Percentiles rank a stretch among this genome's conserved stretches.
phyloP scores from a whole-genome alignment of 2,113 vertebrate species.

The Ochotona curzoniae region DNA sequence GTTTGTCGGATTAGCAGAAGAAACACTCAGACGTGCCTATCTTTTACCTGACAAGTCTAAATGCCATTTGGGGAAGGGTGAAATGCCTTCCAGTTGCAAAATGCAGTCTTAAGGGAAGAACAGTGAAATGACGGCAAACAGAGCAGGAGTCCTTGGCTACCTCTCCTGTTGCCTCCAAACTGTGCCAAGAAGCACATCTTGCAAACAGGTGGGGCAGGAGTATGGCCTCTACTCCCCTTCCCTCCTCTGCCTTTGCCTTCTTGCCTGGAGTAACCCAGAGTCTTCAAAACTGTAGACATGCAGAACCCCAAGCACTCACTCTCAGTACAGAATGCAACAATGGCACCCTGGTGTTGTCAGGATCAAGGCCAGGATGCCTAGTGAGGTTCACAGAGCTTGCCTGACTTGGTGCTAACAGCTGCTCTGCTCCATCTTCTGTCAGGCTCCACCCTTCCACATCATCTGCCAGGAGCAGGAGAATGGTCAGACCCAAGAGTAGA shows the following conservation, averaged over 20 bases:
- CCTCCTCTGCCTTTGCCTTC: not conserved
- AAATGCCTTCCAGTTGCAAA: not conserved
- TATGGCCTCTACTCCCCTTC: not conserved
- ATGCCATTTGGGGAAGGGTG: not conserved
- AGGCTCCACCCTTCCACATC: not conserved
- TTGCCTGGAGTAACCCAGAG: not conserved
- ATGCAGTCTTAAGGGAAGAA: slow-evolving; percentile 54
- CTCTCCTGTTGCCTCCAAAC: not conserved
- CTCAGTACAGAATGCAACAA: not conserved
- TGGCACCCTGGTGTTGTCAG: not conserved
- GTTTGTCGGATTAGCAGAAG: rapidly evolving
- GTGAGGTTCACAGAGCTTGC: not conserved
- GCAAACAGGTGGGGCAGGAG: not conserved
- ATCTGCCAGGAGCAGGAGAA: not conserved
- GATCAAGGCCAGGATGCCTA: not conserved
- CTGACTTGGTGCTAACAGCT: not conserved
- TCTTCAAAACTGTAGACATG: not conserved
- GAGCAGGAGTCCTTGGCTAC: not conserved
- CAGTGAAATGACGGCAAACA: not conserved
- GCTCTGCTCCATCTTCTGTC: not conserved
- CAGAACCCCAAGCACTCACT: not conserved
- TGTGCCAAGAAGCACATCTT: not conserved
- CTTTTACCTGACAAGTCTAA: slow-evolving; percentile 27
- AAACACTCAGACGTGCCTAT: not conserved
- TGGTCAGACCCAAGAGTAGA: too few species aligned